These are phyloP conservation scores for Xiphorhynchus elegans DNA, from an alignment of 2,113 vertebrate genomes.

Conservation along the genomic window DNA sequence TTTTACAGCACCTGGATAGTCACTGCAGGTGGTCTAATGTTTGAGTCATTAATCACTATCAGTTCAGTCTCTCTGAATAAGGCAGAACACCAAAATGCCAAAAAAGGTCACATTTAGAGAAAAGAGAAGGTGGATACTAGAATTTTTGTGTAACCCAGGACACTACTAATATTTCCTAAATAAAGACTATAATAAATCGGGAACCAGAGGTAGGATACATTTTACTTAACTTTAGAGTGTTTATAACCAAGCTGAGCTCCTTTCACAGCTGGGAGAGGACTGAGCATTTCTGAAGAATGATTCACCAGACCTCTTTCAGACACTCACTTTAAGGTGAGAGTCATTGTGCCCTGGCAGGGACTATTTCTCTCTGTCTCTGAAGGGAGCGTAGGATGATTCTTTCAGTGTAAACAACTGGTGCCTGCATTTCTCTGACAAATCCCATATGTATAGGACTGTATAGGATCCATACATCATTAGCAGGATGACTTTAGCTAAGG, in stretches of 20 bases:
- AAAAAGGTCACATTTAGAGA: neutral
- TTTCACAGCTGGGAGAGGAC: neutral
- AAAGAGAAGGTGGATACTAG: neutral
- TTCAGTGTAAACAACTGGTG: neutral
- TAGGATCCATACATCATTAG: neutral
- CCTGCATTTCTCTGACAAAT: neutral
- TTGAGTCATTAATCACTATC: neutral
- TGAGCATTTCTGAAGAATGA: neutral
- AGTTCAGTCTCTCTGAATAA: neutral
- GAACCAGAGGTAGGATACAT: neutral
- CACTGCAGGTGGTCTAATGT: neutral
- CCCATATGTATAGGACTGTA: accelerated
- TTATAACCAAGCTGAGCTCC: neutral
- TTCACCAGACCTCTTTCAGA: neutral
- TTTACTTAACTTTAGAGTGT: neutral
- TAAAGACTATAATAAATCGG: neutral
- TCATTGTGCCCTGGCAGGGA: neutral
- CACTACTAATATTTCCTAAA: neutral
- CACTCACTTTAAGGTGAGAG: neutral
- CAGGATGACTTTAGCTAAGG: neutral
- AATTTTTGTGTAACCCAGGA: neutral
- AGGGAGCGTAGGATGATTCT: neutral
- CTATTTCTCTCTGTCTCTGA: neutral
- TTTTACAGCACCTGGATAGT: neutral
- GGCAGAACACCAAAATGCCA: neutral